These are phyloP conservation scores for Telmatherina bonti DNA, from an alignment of 2,797 vertebrate species.

Conservation along the genomic window DNA sequence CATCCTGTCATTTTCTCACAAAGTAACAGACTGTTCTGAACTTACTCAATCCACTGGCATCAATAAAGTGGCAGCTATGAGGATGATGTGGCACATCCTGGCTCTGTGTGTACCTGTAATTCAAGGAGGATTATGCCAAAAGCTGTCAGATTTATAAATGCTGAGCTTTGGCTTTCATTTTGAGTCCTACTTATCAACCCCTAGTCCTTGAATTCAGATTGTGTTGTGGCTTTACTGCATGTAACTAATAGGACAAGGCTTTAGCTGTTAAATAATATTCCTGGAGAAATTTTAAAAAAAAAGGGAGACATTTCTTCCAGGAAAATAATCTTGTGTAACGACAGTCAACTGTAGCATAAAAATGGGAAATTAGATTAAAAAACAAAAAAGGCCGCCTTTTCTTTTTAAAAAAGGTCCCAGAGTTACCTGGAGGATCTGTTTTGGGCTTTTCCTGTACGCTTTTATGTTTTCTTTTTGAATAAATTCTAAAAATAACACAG, in stretches of 20 bases:
- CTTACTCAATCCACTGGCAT: slow-evolving; percentile 2
- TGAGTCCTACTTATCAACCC: background rate
- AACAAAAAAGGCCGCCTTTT: background rate
- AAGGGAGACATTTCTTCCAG: background rate
- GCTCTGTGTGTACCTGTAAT: slow-evolving; percentile 13
- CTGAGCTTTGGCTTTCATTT: slow-evolving; percentile 8
- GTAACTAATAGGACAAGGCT: background rate
- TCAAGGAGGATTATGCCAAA: slow-evolving; percentile 19
- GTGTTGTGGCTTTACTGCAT: background rate
- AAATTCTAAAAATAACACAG: background rate
- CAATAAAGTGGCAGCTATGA: slow-evolving; percentile 11
- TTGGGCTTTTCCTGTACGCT: background rate
- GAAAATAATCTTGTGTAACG: background rate
- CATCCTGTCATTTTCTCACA: slow-evolving; percentile 8
- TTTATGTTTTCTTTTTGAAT: background rate
- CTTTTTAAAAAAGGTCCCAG: background rate
- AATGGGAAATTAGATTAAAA: background rate
- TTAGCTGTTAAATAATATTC: background rate
- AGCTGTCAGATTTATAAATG: slow-evolving; percentile 16
- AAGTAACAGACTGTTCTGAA: slow-evolving; percentile 14
- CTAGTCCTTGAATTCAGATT: slow-evolving; percentile 2
- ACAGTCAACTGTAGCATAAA: background rate
- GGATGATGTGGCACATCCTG: slow-evolving; percentile 13
- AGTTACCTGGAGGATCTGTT: background rate
- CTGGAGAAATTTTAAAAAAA: background rate